Evolutionary conservation across 2,888 invertebrate species (phyloP), one percentile per base, ranked within the genome.

Genomic region (Nysson spinosus): DNA sequence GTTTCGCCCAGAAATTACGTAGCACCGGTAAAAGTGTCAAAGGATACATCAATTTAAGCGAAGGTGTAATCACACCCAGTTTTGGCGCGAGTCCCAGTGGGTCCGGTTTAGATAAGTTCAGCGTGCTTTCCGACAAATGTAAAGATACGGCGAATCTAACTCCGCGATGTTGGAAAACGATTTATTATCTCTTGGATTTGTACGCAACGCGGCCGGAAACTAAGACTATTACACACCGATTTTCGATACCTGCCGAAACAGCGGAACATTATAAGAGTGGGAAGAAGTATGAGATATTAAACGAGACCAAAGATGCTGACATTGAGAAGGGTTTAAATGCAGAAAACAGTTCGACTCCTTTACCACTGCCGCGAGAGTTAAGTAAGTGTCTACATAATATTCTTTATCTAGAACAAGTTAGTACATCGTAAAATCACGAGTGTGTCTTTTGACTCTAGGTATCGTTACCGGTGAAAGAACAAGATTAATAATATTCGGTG

Each of bases 161-260:
- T 2, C 96, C 96, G 7, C 92, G 94, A 77, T 98, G 98, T 84
- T 98, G 98, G 98, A 94, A 95, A 83, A 98, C 96, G 0, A 93
- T 98, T 73, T 97, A 96, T 86, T 94, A 96, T 85, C 90, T 98
- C 64, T 88, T 98, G 52, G 96, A 98, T 82, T 88, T 98, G 47
- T 98, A 98, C 85, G 96, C 97, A 4, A 96, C 95, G 43, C 95
- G 96, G 92, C 97, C 98, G 0, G 97, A 97, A 83, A 95, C 96
- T 0, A 97, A 97, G 88, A 97, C 96, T 0, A 94, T 97, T 37
- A 92, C 93, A 22, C 94, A 95, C 85, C 90, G 93, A 90, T 92
- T 94, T 83, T 94, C 93, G 0, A 90, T 93, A 71, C 92, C 91
- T 3, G 90, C 91, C 2, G 94, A 94, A 69, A 89, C 92, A 5